Percentiles rank a stretch among this genome's conserved stretches.
These are phyloP conservation scores for Lacerta bilineata DNA, from an alignment of 2,797 vertebrate genomes.

Conservation along the genomic window DNA sequence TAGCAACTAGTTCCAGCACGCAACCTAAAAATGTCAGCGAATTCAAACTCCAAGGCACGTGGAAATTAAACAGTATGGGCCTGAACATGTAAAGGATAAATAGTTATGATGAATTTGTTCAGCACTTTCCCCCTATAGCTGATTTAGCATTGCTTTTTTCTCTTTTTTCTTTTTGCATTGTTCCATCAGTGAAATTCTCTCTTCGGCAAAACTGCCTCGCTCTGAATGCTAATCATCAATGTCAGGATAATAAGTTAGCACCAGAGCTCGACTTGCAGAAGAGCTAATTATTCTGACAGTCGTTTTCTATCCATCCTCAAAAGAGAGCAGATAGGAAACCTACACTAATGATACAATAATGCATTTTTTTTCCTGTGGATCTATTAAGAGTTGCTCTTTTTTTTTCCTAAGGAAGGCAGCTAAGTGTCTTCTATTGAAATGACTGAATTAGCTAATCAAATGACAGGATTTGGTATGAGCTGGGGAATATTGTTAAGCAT, in stretches of 20 bases:
- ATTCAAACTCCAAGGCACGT: not conserved
- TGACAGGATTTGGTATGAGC: constrained; percentile 43
- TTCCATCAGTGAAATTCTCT: constrained; percentile 30
- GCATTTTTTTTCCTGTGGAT: constrained; percentile 33
- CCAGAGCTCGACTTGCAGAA: constrained; percentile 37
- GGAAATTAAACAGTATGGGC: not conserved
- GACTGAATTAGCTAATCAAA: constrained; percentile 48
- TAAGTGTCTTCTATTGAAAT: constrained; percentile 44
- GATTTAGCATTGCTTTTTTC: not conserved
- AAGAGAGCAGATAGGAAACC: constrained; percentile 31
- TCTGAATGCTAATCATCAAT: constrained; percentile 33
- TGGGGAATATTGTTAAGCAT: constrained; percentile 27
- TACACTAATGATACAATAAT: constrained; percentile 48
- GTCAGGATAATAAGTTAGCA: constrained; percentile 44
- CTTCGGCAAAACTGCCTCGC: constrained; percentile 25
- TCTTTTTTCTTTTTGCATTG: constrained; percentile 29
- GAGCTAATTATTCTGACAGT: constrained; percentile 43
- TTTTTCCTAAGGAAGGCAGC: constrained; percentile 33
- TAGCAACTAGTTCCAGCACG: not conserved
- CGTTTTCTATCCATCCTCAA: constrained; percentile 6
- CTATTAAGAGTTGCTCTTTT: constrained; percentile 24
- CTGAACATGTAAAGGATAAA: not conserved
- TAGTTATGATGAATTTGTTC: constrained; percentile 9
- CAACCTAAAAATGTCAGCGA: not conserved
- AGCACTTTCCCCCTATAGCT: constrained; percentile 2